A percentile compares a stretch with the other conserved stretches of the same genome.
These are phyloP conservation scores for Xenotilapia flavipinnis DNA, from an alignment of 2,113 vertebrate species.

Conservation along the genomic window DNA sequence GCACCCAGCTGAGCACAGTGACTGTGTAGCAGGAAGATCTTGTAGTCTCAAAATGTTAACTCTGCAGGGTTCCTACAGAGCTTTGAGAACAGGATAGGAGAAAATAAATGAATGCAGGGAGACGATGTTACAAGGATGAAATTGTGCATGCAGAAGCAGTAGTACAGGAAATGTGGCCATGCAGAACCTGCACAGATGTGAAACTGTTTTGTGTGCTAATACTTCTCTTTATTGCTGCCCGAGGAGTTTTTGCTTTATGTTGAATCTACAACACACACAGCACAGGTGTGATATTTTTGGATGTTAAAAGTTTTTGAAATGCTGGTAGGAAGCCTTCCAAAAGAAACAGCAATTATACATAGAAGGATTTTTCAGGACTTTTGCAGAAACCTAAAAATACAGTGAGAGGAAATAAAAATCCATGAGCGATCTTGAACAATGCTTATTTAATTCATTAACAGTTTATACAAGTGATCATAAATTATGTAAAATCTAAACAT, in stretches of 20 bases:
- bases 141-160: background rate
- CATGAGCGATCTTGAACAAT: background rate
- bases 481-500: background rate
- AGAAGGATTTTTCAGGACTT: background rate
- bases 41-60: background rate
- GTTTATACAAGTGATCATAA: background rate
- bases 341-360: background rate
- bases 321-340: background rate
- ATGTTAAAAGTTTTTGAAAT: background rate
- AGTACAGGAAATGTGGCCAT: background rate
- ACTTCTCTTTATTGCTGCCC: background rate
- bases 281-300: background rate
- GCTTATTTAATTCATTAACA: background rate
- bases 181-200: background rate
- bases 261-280: background rate
- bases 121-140: background rate
- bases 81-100: background rate
- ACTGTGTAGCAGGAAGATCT: background rate
- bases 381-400: background rate
- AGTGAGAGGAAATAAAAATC: background rate
- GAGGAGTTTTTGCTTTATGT: background rate
- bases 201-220: background rate
- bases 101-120: background rate
- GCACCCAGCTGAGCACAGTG: background rate
- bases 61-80: background rate